Conservation (phyloP, 2,797 vertebrate genomes). For the Adelosebastes latens region DNA sequence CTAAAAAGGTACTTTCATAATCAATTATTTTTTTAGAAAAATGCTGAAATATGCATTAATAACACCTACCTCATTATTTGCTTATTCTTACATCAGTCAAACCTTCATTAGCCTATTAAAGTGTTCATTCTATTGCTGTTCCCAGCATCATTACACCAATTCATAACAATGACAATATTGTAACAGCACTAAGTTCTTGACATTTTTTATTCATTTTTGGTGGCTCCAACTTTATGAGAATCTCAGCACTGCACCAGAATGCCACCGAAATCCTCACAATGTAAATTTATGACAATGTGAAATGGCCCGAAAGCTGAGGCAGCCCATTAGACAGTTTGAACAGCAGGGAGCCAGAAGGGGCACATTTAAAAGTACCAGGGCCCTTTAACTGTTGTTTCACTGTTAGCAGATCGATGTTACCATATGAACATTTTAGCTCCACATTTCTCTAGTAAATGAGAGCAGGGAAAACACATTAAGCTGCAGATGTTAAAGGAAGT, state of each 20-base stretch:
- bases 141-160: not conserved
- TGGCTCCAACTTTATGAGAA: not conserved
- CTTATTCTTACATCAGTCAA: not conserved
- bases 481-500: conserved; percentile 49
- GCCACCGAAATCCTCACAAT: not conserved
- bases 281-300: conserved; percentile 1
- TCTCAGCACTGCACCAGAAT: not conserved
- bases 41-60: not conserved
- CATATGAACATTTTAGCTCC: conserved; percentile 5
- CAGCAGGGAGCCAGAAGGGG: not conserved
- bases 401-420: not conserved
- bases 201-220: not conserved
- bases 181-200: not conserved
- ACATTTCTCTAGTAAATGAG: conserved; percentile 26
- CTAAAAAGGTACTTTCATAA: not conserved
- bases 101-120: not conserved
- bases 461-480: conserved; percentile 5
- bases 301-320: not conserved
- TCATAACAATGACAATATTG: not conserved
- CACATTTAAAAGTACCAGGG: not conserved
- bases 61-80: not conserved
- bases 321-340: not conserved
- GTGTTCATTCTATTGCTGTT: not conserved
- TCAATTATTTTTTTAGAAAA: fast-evolving
- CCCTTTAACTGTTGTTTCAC: not conserved